These are phyloP conservation scores for Ruditapes philippinarum DNA, from an alignment of 1,140 invertebrate species.

Conservation along the genomic window DNA sequence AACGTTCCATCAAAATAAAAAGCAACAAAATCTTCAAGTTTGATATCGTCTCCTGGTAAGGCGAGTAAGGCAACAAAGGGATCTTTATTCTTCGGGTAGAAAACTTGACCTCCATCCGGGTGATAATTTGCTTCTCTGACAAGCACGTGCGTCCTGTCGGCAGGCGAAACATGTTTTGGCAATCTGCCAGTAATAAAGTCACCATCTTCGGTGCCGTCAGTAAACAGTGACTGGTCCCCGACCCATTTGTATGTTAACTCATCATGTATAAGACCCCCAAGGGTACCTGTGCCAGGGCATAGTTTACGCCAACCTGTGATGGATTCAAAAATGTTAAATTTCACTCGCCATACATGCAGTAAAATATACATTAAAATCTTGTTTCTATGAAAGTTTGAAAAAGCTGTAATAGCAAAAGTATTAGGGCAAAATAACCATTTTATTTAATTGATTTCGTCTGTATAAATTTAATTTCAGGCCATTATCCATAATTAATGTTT, in stretches of 20 bases:
- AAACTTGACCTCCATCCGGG: slow-evolving; percentile 66
- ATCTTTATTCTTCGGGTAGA: slow-evolving; percentile 60
- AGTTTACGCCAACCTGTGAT: neutral
- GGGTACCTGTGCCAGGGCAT: slow-evolving; percentile 34
- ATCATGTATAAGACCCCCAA: neutral
- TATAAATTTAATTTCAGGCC: too few relatives aligned
- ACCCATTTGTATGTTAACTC: slow-evolving; percentile 33
- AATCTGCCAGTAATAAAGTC: slow-evolving; percentile 40
- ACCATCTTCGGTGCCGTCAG: neutral
- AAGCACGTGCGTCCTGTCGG: slow-evolving; percentile 48
- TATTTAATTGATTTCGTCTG: too few relatives aligned
- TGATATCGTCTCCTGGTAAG: slow-evolving; percentile 66
- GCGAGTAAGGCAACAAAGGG: slow-evolving; percentile 62
- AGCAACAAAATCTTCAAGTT: slow-evolving; percentile 55
- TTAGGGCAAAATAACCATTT: too few relatives aligned
- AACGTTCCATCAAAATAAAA: slow-evolving; percentile 72
- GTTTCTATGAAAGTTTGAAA: too few relatives aligned
- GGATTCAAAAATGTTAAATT: too few relatives aligned
- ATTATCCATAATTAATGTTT: too few relatives aligned
- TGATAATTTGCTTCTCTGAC: slow-evolving; percentile 67
- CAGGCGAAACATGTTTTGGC: slow-evolving; percentile 23
- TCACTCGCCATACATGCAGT: too few relatives aligned
- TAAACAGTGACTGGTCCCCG: neutral
- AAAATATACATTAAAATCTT: too few relatives aligned
- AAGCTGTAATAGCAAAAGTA: too few relatives aligned